Percentiles rank a stretch among this genome's conserved stretches.
Conservation (phyloP, 2,888 invertebrate genomes). For the Amphiduros pacificus region DNA sequence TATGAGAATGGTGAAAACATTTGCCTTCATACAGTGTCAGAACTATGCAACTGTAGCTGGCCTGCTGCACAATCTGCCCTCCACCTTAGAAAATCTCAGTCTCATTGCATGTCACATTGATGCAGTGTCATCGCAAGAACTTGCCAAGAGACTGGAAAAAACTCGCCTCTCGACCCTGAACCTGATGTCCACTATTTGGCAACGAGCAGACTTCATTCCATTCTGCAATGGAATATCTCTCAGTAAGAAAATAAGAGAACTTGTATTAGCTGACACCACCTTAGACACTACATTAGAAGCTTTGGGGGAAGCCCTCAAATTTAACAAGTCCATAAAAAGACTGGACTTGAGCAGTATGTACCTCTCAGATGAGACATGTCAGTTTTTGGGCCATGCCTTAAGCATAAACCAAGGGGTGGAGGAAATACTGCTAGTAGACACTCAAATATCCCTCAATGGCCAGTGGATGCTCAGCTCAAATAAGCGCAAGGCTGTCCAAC, state of each 20-base stretch:
- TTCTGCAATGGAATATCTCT: conserved; percentile 43
- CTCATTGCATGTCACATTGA: conserved; percentile 41
- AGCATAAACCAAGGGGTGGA: conserved; percentile 33
- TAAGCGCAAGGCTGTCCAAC: neutral
- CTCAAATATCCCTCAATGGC: neutral
- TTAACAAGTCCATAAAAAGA: conserved; percentile 37
- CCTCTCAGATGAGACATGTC: conserved; percentile 40
- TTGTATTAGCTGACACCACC: conserved; percentile 95
- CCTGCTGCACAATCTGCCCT: conserved; percentile 43
- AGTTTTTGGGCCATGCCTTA: conserved; percentile 34
- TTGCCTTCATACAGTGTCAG: conserved; percentile 39
- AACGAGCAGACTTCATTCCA: conserved; percentile 40
- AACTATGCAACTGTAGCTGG: conserved; percentile 41
- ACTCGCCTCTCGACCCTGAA: conserved; percentile 27
- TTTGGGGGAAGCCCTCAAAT: conserved; percentile 34
- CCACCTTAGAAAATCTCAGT: conserved; percentile 33
- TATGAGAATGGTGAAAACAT: conserved; percentile 35
- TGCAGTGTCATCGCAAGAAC: conserved; percentile 41
- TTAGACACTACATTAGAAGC: conserved; percentile 64
- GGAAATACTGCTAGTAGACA: conserved; percentile 33
- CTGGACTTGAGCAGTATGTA: conserved; percentile 43
- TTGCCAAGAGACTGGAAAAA: conserved; percentile 37
- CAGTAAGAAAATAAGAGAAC: conserved; percentile 63
- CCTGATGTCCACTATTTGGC: conserved; percentile 32
- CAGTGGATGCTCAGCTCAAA: neutral